Percentiles rank a stretch among this genome's conserved stretches.
These are phyloP conservation scores for Drosophila fuyamai DNA, from an alignment of 1,140 invertebrate genomes.

Conservation along the genomic window DNA sequence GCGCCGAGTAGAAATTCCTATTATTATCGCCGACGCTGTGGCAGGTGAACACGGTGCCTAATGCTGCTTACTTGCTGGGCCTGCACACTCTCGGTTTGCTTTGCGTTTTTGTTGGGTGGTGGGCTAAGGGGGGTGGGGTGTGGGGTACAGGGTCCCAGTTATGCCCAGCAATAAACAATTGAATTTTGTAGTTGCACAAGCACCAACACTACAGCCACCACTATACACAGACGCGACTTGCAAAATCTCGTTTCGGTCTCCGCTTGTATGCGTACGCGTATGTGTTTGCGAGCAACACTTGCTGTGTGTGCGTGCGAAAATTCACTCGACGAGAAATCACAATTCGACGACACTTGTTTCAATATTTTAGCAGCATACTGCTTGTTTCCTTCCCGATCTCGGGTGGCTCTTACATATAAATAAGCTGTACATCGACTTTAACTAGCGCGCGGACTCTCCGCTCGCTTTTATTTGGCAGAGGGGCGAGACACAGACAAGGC, in stretches of 20 bases:
- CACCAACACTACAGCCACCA: conserved; percentile 36
- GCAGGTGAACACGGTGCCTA: conserved; percentile 28
- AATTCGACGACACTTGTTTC: conserved; percentile 64
- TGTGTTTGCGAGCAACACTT: conserved; percentile 21
- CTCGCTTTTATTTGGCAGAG: conserved; percentile 4
- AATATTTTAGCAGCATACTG: conserved; percentile 47
- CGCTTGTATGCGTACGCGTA: conserved; percentile 10
- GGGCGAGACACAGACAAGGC: conserved; percentile 40
- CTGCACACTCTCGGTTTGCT: conserved; percentile 4
- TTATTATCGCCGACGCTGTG: conserved; percentile 39
- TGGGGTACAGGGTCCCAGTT: conserved; percentile 3
- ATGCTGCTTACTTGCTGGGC: conserved; percentile 22
- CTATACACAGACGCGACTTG: conserved; percentile 44
- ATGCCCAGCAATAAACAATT: conserved; percentile 55
- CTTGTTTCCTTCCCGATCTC: conserved; percentile 33
- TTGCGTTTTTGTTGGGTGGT: conserved; percentile 2
- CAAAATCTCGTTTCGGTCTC: conserved; percentile 65
- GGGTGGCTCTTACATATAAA: conserved; percentile 39
- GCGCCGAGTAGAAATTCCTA: conserved; percentile 58
- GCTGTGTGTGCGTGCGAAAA: conserved; percentile 44
- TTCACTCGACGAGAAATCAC: conserved; percentile 46
- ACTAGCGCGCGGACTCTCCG: background rate
- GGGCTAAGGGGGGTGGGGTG: background rate
- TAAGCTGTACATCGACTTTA: conserved; percentile 10
- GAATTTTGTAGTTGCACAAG: conserved; percentile 47